Conservation (phyloP, 2,113 vertebrate species). For the Atherinomorus stipes region DNA sequence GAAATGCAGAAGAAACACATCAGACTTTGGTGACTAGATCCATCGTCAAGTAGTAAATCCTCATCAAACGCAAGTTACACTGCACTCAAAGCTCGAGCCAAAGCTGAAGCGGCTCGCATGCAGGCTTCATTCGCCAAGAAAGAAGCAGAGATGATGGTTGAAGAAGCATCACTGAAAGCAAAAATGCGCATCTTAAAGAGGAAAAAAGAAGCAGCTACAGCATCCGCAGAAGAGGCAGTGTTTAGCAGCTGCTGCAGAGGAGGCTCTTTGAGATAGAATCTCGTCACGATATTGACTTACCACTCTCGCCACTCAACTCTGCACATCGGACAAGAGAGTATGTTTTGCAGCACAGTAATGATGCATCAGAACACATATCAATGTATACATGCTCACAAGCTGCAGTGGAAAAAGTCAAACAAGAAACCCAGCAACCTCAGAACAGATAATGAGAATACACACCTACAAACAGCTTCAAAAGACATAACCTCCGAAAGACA, state of each 20-base stretch:
- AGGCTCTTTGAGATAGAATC: not conserved
- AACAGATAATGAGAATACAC: not conserved
- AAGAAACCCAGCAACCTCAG: not conserved
- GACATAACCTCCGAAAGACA: not conserved
- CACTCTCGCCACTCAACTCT: not conserved
- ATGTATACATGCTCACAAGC: too few species aligned
- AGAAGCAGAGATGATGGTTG: too few species aligned
- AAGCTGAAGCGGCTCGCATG: too few species aligned
- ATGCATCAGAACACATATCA: not conserved
- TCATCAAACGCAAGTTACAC: too few species aligned
- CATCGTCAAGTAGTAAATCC: not conserved
- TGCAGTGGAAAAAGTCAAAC: not conserved
- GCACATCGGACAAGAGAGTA: not conserved
- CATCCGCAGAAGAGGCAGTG: not conserved
- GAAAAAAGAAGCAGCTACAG: conserved; percentile 1
- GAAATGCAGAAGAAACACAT: not conserved
- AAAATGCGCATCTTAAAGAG: conserved; percentile 1
- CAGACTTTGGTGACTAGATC: not conserved
- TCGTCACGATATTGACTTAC: not conserved
- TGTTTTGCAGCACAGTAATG: not conserved
- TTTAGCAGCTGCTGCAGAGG: not conserved
- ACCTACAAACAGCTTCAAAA: not conserved
- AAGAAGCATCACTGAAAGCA: conserved; percentile 4
- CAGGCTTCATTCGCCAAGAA: too few species aligned
- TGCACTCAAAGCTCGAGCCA: too few species aligned